phyloP scores from a whole-genome alignment of 2,888 invertebrate genomes.

The Actias luna region DNA sequence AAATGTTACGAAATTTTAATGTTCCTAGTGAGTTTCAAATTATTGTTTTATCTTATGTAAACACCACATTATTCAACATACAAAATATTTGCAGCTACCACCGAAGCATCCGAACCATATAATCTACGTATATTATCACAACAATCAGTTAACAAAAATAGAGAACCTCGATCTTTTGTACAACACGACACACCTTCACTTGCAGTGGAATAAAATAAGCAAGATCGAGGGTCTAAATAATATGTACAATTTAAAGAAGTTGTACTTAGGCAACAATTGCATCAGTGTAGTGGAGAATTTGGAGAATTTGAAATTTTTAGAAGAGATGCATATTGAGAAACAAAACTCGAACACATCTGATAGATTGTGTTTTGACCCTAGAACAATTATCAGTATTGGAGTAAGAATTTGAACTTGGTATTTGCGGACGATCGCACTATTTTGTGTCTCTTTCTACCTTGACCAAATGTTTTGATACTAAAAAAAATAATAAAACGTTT shows the following conservation, averaged over 20 bases:
- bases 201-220: constrained; percentile 89
- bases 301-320: constrained; percentile 80
- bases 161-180: constrained; percentile 85
- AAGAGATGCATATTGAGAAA: constrained; percentile 86
- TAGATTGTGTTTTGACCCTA: constrained; percentile 85
- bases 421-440: not conserved
- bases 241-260: constrained; percentile 86
- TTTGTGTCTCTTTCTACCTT: too few relatives aligned
- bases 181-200: constrained; percentile 85
- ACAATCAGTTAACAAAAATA: constrained; percentile 89
- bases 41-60: too few relatives aligned
- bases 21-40: too few relatives aligned
- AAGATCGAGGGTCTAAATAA: constrained; percentile 85
- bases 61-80: not conserved
- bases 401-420: constrained; percentile 53
- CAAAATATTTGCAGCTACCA: constrained; percentile 51
- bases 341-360: constrained; percentile 81
- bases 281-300: constrained; percentile 87
- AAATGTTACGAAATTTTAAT: too few relatives aligned
- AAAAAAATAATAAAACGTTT: too few relatives aligned
- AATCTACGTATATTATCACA: constrained; percentile 88
- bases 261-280: constrained; percentile 87
- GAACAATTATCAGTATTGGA: constrained; percentile 80
- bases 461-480: too few relatives aligned
- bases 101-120: constrained; percentile 68